Conservation (phyloP, 64 coral and sea anemone genomes). For the Exaiptasia diaphana region DNA sequence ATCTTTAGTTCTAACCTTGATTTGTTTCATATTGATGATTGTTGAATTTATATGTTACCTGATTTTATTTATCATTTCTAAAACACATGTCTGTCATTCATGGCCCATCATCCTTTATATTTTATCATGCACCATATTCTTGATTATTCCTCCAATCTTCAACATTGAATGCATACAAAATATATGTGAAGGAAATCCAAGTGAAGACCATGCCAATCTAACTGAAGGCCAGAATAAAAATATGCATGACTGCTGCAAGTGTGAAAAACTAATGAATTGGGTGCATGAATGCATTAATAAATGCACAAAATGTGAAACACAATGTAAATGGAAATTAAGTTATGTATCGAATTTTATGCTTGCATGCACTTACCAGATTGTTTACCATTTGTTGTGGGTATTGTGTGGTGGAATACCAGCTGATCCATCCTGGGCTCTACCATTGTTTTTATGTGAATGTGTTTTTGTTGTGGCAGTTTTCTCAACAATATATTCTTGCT, state of each 20-base stretch:
- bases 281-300: neutral
- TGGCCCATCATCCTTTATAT: neutral
- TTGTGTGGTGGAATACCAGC: constrained; percentile 56
- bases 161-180: too few species aligned
- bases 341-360: neutral
- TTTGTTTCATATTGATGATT: too few species aligned
- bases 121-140: neutral
- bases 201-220: too few species aligned
- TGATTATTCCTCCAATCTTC: neutral
- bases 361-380: neutral
- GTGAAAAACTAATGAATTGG: too few species aligned
- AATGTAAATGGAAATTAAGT: neutral
- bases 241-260: neutral
- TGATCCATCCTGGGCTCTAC: constrained; percentile 68
- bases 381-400: constrained; percentile 54
- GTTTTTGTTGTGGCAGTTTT: neutral
- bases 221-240: too few species aligned
- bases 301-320: neutral
- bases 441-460: constrained; percentile 2
- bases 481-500: neutral
- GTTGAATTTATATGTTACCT: too few species aligned
- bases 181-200: too few species aligned
- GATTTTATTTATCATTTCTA: too few species aligned
- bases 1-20: too few species aligned
- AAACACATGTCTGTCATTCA: neutral